Evolutionary conservation across 2,888 invertebrate species (phyloP), one percentile per base, ranked within the genome.

Genomic region (Megalurothrips usitatus): DNA sequence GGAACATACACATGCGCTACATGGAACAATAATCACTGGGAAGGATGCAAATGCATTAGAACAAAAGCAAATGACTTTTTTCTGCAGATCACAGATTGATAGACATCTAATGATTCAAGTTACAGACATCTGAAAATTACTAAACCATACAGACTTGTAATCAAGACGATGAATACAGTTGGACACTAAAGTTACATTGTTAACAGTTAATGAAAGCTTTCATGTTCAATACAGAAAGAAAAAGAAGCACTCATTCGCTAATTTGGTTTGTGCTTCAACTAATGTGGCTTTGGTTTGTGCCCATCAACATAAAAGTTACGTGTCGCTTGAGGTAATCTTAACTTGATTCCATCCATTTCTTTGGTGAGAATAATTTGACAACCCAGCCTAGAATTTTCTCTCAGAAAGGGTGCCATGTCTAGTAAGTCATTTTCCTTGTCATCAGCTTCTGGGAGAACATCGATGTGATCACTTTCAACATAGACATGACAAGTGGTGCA

Each of bases 401-500:
- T 95, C 78, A 99, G 89, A 88, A 97, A 97, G 17, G 98, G 97
- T 0, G 99, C 99, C 92, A 98, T 93, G 87, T 99, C 99, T 84
- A 99, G 88, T 85, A 99, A 89, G 88, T 99, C 99, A 85, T 99
- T 99, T 87, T 99, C 99, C 85, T 95, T 94, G 86, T 98, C 98
- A 79, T 93, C 92, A 0, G 98, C 92, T 80, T 90, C 89, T 0
- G 94, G 93, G 82, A 99, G 88, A 86, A 91, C 92, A 81, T 95
- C 92, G 34, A 90, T 86, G 87, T 91, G 93, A 48, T 94, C 89
- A 79, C 92, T 90, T 81, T 94, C 89, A 8, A 99, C 95, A 87
- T 99, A 99, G 0, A 98, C 94, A 88, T 99, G 99, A 86, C 99
- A 99, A 0, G 99, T 99, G 26, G 97, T 98, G 86, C 99, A 99